Evolutionary conservation across 2,113 vertebrate species (phyloP), one percentile per base, ranked within the genome.

Genomic region (Neogobius melanostomus): DNA sequence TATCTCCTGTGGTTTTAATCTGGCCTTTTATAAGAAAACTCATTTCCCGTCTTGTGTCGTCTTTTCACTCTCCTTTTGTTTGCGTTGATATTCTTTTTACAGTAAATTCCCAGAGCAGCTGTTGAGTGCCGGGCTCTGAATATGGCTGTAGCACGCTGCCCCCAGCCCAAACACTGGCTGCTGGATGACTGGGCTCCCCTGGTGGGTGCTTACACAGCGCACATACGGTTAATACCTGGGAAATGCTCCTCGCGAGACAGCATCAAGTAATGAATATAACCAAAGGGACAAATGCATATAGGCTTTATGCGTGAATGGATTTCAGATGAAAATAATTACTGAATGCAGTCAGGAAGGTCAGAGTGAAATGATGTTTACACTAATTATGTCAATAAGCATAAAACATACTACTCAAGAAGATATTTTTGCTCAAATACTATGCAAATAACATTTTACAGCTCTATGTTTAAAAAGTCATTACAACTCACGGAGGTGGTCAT

Each of bases 181-280:
- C 46, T n/a, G n/a, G n/a, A 52, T 44, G 28, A 80, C 63, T 53
- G 72, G 53, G 43, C 21, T 66, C 62, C 49, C 64, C 65, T 46
- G 43, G 51, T 47, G 63, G 61, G 43, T 59, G 44, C 21, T 69
- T 66, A 57, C 50, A 72, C 10, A 1, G 59, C 42, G 71, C 52
- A 50, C 44, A 73, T 54, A 50, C 45, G 52, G 48, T 68, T 71
- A 77, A 64, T 7, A 48, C 67, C 54, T 49, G 57, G 21, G 73
- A 72, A 68, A 69, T 49, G n/a, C 54, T n/a, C 80, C 79, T 65
- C 69, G 17, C 50, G 69, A 70, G 71, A 77, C 69, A 73, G 64
- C 49, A 72, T n/a, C 7, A 6, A 45, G 68, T 42, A 66, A 73
- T 77, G 69, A 77, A 11, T 47, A 16, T 50, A n/a, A 74, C 71